Evolutionary conservation across 2,888 invertebrate species (phyloP).

Genomic region (Apodemia zela): DNA sequence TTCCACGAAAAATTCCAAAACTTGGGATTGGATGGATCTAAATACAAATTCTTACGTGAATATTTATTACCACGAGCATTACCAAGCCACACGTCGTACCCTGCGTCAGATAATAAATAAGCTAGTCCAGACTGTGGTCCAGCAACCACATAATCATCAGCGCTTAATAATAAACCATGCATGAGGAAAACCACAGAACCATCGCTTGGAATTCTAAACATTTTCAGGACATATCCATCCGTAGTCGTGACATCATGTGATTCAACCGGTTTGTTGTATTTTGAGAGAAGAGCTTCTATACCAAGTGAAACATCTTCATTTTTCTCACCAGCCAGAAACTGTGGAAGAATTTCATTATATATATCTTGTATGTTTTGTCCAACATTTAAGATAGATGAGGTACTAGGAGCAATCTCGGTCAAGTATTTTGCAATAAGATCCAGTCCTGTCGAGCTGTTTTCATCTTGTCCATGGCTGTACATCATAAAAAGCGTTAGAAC

Average conservation of each 20-base stretch:
- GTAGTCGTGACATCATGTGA: slow-evolving; percentile 45
- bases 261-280: slow-evolving; percentile 36
- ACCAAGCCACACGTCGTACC: slow-evolving; percentile 89
- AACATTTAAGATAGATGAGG: too few species aligned
- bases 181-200: slow-evolving; percentile 54
- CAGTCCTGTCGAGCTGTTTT: too few species aligned
- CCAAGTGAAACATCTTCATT: too few species aligned
- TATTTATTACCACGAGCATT: slow-evolving; percentile 89
- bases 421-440: too few species aligned
- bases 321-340: too few species aligned
- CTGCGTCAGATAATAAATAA: slow-evolving; percentile 78
- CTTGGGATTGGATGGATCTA: slow-evolving; percentile 52
- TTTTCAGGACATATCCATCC: slow-evolving; percentile 49
- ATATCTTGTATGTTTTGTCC: too few species aligned
- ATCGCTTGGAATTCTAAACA: slow-evolving; percentile 51
- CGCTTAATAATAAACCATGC: slow-evolving; percentile 57
- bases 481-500: too few species aligned
- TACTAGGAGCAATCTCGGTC: too few species aligned
- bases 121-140: slow-evolving; percentile 52
- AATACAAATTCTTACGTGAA: slow-evolving; percentile 72
- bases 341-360: too few species aligned
- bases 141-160: slow-evolving; percentile 55
- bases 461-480: too few species aligned
- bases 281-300: too few species aligned
- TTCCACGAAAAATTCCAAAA: slow-evolving; percentile 90